Evolutionary conservation across 1,140 invertebrate genomes (phyloP).

Genomic region (Papilio glaucus): DNA sequence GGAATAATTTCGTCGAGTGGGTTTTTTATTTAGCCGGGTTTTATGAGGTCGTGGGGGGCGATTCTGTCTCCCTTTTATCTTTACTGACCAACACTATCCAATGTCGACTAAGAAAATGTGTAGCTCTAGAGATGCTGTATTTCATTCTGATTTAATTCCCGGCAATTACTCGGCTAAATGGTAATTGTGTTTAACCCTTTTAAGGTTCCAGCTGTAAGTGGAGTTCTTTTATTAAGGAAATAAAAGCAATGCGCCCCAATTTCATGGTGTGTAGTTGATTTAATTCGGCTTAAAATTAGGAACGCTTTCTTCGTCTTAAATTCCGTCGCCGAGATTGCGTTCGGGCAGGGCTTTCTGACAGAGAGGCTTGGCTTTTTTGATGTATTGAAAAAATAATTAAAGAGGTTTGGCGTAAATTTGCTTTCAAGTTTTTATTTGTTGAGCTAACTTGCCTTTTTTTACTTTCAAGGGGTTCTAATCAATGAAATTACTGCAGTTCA

Average conservation of each 20-base stretch:
- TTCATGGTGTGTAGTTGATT: conserved; percentile 38
- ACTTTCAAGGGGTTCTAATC: neutral
- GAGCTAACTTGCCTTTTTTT: neutral
- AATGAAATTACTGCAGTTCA: neutral
- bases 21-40: conserved; percentile 56
- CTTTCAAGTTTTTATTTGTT: conserved; percentile 9
- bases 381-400: conserved; percentile 23
- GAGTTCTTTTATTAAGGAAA: conserved; percentile 52
- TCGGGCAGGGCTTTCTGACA: neutral
- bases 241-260: conserved; percentile 35
- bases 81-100: conserved; percentile 43
- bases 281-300: conserved; percentile 39
- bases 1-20: conserved; percentile 53
- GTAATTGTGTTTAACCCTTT: conserved; percentile 68
- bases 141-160: conserved; percentile 61
- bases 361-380: conserved; percentile 3
- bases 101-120: conserved; percentile 33
- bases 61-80: conserved; percentile 43
- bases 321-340: conserved; percentile 15
- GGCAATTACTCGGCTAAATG: conserved; percentile 61
- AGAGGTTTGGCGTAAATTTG: neutral
- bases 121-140: conserved; percentile 41
- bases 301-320: conserved; percentile 33
- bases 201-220: conserved; percentile 47
- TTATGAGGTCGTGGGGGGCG: conserved; percentile 56